These are phyloP conservation scores for Heloderma charlesbogerti DNA, from an alignment of 2,113 vertebrate species.

Conservation along the genomic window DNA sequence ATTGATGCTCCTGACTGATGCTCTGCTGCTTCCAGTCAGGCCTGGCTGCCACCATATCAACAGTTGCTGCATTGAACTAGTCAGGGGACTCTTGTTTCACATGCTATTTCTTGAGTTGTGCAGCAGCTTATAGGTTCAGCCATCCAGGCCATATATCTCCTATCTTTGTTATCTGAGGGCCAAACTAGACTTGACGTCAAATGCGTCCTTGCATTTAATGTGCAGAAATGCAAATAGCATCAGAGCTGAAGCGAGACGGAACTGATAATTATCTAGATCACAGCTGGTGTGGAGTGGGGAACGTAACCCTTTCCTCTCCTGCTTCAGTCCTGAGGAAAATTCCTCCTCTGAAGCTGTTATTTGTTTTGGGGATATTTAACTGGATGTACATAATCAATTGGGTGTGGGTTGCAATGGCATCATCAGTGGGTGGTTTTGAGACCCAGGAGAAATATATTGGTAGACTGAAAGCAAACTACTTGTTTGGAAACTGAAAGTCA, in stretches of 20 bases:
- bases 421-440: background rate
- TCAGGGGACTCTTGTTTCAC: background rate
- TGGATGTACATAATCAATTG: background rate
- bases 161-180: background rate
- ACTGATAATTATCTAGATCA: background rate
- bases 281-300: background rate
- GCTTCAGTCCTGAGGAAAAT: background rate
- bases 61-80: background rate
- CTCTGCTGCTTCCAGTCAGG: background rate
- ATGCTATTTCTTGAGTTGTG: background rate
- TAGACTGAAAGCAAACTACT: background rate
- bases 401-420: background rate
- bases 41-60: background rate
- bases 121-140: background rate
- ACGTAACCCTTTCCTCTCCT: background rate
- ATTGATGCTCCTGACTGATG: background rate
- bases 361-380: background rate
- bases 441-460: background rate
- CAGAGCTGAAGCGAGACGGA: background rate
- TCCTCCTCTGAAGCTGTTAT: background rate
- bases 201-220: background rate
- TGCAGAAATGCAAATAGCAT: background rate
- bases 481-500: background rate
- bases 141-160: background rate
- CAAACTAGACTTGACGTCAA: background rate